Evolutionary conservation across 64 coral and sea anemone genomes (phyloP), one percentile per base, ranked within the genome.

Genomic region (Montipora capricornis): DNA sequence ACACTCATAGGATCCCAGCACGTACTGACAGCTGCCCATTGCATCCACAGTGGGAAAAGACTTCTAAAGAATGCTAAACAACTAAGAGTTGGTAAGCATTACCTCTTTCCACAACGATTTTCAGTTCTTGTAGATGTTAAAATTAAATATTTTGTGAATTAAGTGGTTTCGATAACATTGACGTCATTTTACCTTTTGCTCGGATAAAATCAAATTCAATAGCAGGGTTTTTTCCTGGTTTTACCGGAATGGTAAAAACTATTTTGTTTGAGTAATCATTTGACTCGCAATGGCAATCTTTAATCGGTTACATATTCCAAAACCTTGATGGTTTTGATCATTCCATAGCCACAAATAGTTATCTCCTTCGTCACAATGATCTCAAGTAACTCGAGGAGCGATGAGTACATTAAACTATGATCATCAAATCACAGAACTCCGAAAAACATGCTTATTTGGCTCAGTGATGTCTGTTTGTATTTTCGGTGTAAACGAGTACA

Each of bases 21-120:
- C 69, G 92, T 93, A 62, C 76, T 93, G 67, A 93, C 92, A 71
- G 92, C 92, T 52, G 92, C 92, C 22, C 92, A 93, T 46, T 93
- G 92, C 68, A 75, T 93, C 44, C 92, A 88, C 74, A 47, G 81
- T 81, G 92, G 92, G 11, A 93, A 87, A 88, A 93, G 51, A 60
- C 66, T 71, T 16, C 20, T 93, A 87, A 93, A 80, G 74, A 70
- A 15, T 44, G 74, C 92, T 37, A 93, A 71, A 74, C 62, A 80
- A 1, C 62, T 93, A 47, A 88, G 77, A 88, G 87, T 93, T 71
- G 92, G 92, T 93, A 57, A 79, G 92, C 74, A 1, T 17, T 2
- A 17, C 3, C 64, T 64, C 13, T 17, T 84, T 44, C 13, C n/a
- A 1, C 45, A 11, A 64, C 22, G 22, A 51, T 12, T 29, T 13